Conservation (phyloP, 2,113 vertebrate species). For the Blennius ocellaris region DNA sequence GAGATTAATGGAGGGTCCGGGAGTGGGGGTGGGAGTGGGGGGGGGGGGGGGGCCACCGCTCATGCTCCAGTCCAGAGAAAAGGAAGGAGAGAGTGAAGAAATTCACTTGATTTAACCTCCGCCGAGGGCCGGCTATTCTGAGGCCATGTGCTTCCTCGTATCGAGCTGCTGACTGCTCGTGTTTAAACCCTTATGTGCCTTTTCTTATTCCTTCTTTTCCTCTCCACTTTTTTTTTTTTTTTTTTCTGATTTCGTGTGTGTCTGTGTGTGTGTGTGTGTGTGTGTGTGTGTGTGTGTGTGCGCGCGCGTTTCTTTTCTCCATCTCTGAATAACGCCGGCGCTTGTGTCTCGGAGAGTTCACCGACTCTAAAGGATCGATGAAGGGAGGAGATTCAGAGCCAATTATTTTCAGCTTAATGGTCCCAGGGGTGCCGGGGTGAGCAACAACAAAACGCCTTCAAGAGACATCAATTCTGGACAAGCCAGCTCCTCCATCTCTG, state of each 20-base stretch:
- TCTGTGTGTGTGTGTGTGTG: conserved; percentile 1
- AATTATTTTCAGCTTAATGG: conserved; percentile 90
- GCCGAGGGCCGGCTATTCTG: conserved; percentile 43
- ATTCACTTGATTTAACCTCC: conserved; percentile 64
- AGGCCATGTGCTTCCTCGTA: conserved; percentile 47
- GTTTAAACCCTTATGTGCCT: conserved; percentile 50
- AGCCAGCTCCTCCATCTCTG: conserved; percentile 74
- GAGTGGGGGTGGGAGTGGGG: too few relatives aligned
- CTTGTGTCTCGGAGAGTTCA: conserved; percentile 81
- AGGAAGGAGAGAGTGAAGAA: conserved; percentile 42
- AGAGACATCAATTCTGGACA: conserved; percentile 84
- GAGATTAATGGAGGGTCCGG: conserved; percentile 54
- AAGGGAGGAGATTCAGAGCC: conserved; percentile 84
- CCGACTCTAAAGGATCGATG: conserved; percentile 87
- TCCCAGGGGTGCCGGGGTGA: conserved; percentile 81
- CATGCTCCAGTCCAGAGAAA: conserved; percentile 1
- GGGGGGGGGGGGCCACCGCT: conserved; percentile 21
- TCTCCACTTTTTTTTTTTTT: conserved; percentile 21
- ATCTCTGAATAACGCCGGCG: conserved; percentile 55
- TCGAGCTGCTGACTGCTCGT: conserved; percentile 51
- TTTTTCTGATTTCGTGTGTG: conserved; percentile 19
- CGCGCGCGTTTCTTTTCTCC: conserved; percentile 38
- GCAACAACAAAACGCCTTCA: conserved; percentile 86
- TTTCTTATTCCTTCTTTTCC: conserved; percentile 33
- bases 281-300: conserved; percentile 20